Base-by-base conservation (phyloP, 2,888 invertebrate genomes). In the Sesia apiformis region DNA sequence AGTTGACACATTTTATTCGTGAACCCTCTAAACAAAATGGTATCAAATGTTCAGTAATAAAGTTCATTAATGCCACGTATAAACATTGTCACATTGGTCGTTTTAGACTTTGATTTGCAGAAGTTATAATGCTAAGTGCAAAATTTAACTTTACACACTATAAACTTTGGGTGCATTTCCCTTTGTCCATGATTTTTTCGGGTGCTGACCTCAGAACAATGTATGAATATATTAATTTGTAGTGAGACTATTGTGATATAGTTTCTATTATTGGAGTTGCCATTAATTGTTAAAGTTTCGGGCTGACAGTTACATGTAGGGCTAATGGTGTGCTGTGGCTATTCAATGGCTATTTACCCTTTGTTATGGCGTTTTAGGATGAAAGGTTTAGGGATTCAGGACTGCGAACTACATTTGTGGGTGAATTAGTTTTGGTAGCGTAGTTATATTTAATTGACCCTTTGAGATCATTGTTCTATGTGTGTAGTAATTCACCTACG, bases 201-300 rank as follows among this genome's bases (percentile, higher is more conserved):
- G 76, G 65, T 76, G 64, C 72, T 79, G 81, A 84, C 79, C 84
- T 83, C 72, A 49, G 60, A 53, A 60, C 58, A 68, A 61, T 62
- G 68, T 70, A 72, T 79, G 82, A 82, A 84, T 84, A 83, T 79
- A 86, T 86, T 86, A 84, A 85, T 87, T 85, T 86, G 84, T 83
- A 80, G 75, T 75, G 71, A 68, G 72, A 58, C 73, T 60, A 77
- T 84, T 86, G 77, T 85, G 68, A 72, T 70, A 72, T 78, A 85
- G 83, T 84, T 85, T 84, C 83, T 81, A 84, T 87, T 84, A 87
- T 84, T 81, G 76, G 67, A 65, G 65, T 70, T 65, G 63, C 71
- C 72, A 75, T 81, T 84, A 83, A 86, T 86, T 85, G 85, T 86
- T 77, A 76, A 81, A 84, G 80, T 82, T 55, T 81, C 61, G 65